Evolutionary conservation across 1,140 invertebrate species (phyloP).

Genomic region (Drosophila funebris): DNA sequence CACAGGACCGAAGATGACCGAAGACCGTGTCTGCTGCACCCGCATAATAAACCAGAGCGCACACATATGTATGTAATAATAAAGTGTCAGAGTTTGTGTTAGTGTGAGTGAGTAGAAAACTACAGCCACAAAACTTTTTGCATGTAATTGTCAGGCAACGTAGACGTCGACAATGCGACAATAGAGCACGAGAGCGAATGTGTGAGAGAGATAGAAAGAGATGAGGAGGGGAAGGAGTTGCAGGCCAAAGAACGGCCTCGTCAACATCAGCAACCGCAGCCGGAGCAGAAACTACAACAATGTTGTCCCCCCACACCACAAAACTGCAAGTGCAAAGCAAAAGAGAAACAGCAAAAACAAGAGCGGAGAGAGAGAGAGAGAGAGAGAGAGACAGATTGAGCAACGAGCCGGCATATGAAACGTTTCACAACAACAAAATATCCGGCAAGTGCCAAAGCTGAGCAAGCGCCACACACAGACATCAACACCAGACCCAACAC

Average conservation of each 20-base stretch:
- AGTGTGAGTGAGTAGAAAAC: not conserved
- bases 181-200: not conserved
- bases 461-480: slow-evolving; percentile 76
- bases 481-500: slow-evolving; percentile 30
- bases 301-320: slow-evolving; percentile 10
- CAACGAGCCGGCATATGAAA: slow-evolving; percentile 60
- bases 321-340: slow-evolving; percentile 39
- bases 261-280: slow-evolving; percentile 21
- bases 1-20: slow-evolving; percentile 25
- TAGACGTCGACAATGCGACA: slow-evolving; percentile 14
- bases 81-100: not conserved
- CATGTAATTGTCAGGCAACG: slow-evolving; percentile 28
- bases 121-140: slow-evolving; percentile 31
- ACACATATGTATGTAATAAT: slow-evolving; percentile 9
- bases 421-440: slow-evolving; percentile 71
- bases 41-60: slow-evolving; percentile 71
- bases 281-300: slow-evolving; percentile 26
- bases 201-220: too few species aligned
- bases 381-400: not conserved
- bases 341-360: not conserved
- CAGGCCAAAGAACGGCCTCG: not conserved
- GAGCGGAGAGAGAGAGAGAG: not conserved
- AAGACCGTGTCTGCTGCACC: slow-evolving; percentile 36
- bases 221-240: not conserved
- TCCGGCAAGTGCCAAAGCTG: slow-evolving; percentile 70